Base-by-base conservation (phyloP, 1,140 invertebrate species). In the Zaprionus nigranus region DNA sequence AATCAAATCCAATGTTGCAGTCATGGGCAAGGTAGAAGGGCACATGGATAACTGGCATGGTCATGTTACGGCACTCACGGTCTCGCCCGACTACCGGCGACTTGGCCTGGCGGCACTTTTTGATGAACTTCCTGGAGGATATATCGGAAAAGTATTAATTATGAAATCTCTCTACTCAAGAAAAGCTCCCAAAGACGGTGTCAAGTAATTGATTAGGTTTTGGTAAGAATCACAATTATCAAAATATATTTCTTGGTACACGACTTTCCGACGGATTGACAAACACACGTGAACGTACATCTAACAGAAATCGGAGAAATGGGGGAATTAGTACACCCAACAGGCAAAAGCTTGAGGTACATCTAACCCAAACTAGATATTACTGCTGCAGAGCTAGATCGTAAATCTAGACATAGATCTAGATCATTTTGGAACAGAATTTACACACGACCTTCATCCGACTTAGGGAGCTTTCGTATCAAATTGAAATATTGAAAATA, bases 11-110 rank as follows among this genome's bases (percentile, higher is more conserved):
- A 43, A 43, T 49, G 4, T 62, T 71, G 69, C 83, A 99, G 98
- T 99, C 57, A 99, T 99, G 98, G 99, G 98, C 34, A 99, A 99
- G 94, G 97, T 98, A 12, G 99, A 99, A 94, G 99, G 99, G 0
- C 95, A 95, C 85, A 96, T 96, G 69, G 97, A 99, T 88, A 97
- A 98, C 91, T 99, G 98, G 98, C 99, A 99, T 95, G 99, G 99
- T 2, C 99, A 99, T 94, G 99, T 99, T 3, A 99, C 99, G 20
- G 98, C 98, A 15, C 94, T 99, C 7, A 99, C 98, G 30, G 98
- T 99, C n/a, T 97, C 98, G 38, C 97, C 98, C 15, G 97, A 98
- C 85, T 99, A 97, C 91, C 94, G 99, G 90, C 94, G 98, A 81
- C 93, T 99, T 9, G 98, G 98, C 5, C 93, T 99, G 56, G 99